Conservation (phyloP, 2,797 vertebrate genomes). For the Scolopax bukidnonensis region DNA sequence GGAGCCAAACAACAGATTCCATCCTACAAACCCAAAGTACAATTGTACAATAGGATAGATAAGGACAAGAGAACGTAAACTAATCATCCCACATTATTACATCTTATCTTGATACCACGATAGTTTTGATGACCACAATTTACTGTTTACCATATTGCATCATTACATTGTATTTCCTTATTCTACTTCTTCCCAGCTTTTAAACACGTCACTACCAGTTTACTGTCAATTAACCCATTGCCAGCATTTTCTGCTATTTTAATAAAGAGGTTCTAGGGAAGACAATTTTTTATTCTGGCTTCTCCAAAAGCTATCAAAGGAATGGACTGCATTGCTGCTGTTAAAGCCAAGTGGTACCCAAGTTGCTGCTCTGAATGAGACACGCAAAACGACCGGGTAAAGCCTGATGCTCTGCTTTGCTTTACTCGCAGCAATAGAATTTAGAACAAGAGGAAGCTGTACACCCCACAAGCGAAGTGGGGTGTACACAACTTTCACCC, state of each 20-base stretch:
- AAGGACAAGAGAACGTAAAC: background rate
- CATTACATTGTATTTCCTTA: background rate
- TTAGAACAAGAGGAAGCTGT: background rate
- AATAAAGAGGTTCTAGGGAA: background rate
- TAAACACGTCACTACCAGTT: background rate
- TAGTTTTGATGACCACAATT: background rate
- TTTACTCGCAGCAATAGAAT: background rate
- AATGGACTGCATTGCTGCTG: background rate
- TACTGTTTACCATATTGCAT: background rate
- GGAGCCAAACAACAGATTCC: background rate
- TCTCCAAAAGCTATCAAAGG: background rate
- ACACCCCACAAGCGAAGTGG: background rate
- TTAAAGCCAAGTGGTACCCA: background rate
- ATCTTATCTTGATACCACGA: background rate
- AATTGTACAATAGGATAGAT: background rate
- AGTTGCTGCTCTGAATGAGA: fast-evolving
- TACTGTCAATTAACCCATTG: background rate
- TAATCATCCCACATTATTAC: background rate
- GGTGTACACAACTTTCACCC: background rate
- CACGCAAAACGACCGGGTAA: background rate
- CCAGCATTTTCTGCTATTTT: background rate
- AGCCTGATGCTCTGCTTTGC: background rate
- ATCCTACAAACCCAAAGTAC: background rate
- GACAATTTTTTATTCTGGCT: background rate
- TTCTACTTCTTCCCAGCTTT: background rate